Base-by-base conservation (phyloP, 2,113 vertebrate genomes). In the Panurus biarmicus region DNA sequence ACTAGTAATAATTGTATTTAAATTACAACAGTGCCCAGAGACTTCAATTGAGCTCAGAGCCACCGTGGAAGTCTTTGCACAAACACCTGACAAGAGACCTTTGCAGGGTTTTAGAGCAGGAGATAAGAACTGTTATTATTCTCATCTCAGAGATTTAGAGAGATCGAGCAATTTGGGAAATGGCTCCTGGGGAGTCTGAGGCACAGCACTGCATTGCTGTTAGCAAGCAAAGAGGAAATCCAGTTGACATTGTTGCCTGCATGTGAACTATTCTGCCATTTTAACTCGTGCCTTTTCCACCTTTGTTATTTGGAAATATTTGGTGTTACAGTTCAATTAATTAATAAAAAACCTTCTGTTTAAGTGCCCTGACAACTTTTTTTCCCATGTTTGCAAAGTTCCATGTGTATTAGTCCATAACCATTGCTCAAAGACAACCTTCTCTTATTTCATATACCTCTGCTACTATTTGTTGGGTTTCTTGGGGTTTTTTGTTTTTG, bases 121-220 rank as follows among this genome's bases (percentile, higher is more conserved):
- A 88, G 75, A 71, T 85, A 75, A 84, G 45, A 78, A 81, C 76
- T 81, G 50, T 85, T 94, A 50, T 89, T 94, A 69, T 89, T 87
- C 74, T 89, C 65, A 74, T 95, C 93, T 90, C 33, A 56, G 58
- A 85, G 82, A 74, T 80, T 90, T 21, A 86, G 79, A 81, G 80
- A 78, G 73, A 81, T 75, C 0, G 2, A 75, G 45, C 91, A 75
- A 69, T 92, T 94, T 78, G 48, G 58, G 70, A 78, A 93, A 57
- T 4, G 28, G 79, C 89, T 93, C 29, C 36, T 1, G 19, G 80
- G 70, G 50, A 79, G 58, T 87, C n/a, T 17, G 29, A 87, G 73
- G 79, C 69, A 77, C 56, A 83, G 62, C 69, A 16, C 3, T 35
- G 45, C 54, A 2, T 40, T 69, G 58, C 87, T 73, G 62, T 66